Base-by-base conservation (phyloP, 2,797 vertebrate genomes). In the Rhincodon typus region DNA sequence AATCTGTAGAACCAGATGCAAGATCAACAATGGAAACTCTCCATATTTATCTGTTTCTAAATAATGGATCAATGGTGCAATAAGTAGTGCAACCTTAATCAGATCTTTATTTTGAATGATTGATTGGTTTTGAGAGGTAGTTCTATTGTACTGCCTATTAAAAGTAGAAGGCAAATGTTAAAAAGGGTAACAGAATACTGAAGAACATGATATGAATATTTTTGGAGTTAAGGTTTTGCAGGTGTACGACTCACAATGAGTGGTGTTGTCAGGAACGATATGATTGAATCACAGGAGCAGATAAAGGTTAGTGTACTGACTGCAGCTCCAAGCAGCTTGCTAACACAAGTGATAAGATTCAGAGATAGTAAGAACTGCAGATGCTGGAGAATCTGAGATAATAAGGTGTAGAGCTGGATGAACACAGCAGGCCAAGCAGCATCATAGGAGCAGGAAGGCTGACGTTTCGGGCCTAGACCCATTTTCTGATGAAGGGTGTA, bases 231-330 rank as follows among this genome's bases (percentile, higher is more conserved):
- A 53, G 46, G 15, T 57, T 53, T 57, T 50, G 94, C 94, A 95
- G 70, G 70, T 95, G 94, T 46, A 21, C 46, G 50, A 72, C 70
- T 95, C 46, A 77, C 46, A 23, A 42, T 53, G 70, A 74, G 77
- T 53, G 72, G 70, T 95, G 67, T 72, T 94, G 93, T 72, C 94
- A 95, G 94, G 70, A 95, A 17, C 27, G 34, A 95, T 95, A 27
- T 95, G 94, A 95, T 95, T 77, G 94, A 95, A 95, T 95, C 72
- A 53, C 94, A 95, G 42, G 7, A 95, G 70, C 70, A 77, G 94
- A 72, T 34, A 95, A 77, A 95, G 94, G 94, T 95, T 77, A 95
- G 70, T 53, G 15, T 70, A 95, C 46, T 74, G 94, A 95, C 25
- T 30, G 34, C 6, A 57, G 46, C 94, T 50, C 70, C 50, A 46